Percentiles rank a stretch among this genome's conserved stretches.
These are phyloP conservation scores for Proterorhinus semilunaris DNA, from an alignment of 2,113 vertebrate genomes.

Conservation along the genomic window DNA sequence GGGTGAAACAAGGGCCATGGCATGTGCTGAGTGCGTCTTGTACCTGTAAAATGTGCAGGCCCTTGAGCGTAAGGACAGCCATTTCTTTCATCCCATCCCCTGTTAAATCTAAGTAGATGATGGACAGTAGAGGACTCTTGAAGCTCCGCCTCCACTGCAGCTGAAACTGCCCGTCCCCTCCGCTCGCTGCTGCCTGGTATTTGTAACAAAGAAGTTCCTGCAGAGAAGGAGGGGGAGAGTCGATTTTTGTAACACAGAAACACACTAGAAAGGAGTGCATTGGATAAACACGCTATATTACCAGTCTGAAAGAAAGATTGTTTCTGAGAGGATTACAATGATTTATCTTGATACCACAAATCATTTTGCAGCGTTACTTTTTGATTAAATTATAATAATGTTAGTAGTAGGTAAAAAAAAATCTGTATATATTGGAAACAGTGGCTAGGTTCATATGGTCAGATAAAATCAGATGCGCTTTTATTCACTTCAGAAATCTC, in stretches of 20 bases:
- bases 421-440: too few species aligned
- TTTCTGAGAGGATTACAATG: too few species aligned
- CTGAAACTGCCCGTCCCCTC: conserved; percentile 64
- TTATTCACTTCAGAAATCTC: too few species aligned
- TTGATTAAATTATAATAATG: too few species aligned
- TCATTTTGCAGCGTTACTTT: too few species aligned
- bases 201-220: conserved; percentile 92
- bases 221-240: conserved; percentile 9
- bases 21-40: not conserved
- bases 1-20: not conserved
- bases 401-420: too few species aligned
- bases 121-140: conserved; percentile 84
- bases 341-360: too few species aligned
- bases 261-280: not conserved
- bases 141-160: conserved; percentile 85
- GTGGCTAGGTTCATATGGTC: too few species aligned
- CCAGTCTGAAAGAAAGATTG: not conserved
- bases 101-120: conserved; percentile 85
- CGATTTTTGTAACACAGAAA: not conserved
- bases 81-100: conserved; percentile 85
- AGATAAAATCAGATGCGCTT: too few species aligned
- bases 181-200: conserved; percentile 49
- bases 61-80: conserved; percentile 86
- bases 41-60: conserved; percentile 89
- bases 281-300: not conserved